Base-by-base conservation (phyloP, 2,888 invertebrate genomes). In the Gonocerus acuteangulatus region DNA sequence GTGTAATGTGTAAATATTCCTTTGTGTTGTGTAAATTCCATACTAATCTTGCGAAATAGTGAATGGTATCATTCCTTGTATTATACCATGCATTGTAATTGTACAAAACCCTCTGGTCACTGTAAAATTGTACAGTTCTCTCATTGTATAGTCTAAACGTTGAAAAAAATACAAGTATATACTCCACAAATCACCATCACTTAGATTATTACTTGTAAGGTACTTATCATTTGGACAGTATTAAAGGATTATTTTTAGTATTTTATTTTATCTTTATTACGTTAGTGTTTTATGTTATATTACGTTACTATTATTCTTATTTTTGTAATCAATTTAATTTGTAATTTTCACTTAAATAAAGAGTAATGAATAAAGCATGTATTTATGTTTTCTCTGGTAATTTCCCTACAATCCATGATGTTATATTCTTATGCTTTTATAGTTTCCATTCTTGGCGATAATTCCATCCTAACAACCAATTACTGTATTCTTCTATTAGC, bases 301-400 rank as follows among this genome's bases (percentile, higher is more conserved):
- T 52, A 52, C 21, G 36, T 54, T 54, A 34, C 32, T 51, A 34
- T 42, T n/a, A 39, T 54, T 54, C 22, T 21, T 39, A 39, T 54
- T 47, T 54, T 39, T 54, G 15, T 54, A 32, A 54, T 39, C 15
- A 9, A 19, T 42, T 54, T 54, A 9, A 54, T 54, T 54, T 54
- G 54, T 54, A 54, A 39, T 54, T 54, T 54, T 54, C 54, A 54
- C 54, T 36, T 54, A 39, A 54, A 39, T 36, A 54, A 54, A 54
- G 39, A 54, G 23, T 54, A 51, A 34, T 21, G 34, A 32, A 51
- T 42, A 36, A 36, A 54, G 27, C 9, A 27, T 27, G 27, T 9
- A 27, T 6, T 27, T 27, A n/a, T n/a, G n/a, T n/a, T n/a, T n/a
- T n/a, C n/a, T n/a, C n/a, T n/a, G n/a, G n/a, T n/a, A n/a, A n/a